Evolutionary conservation across 2,113 vertebrate genomes (phyloP), one percentile per base, ranked within the genome.

Genomic region (Triplophysa dalaica): DNA sequence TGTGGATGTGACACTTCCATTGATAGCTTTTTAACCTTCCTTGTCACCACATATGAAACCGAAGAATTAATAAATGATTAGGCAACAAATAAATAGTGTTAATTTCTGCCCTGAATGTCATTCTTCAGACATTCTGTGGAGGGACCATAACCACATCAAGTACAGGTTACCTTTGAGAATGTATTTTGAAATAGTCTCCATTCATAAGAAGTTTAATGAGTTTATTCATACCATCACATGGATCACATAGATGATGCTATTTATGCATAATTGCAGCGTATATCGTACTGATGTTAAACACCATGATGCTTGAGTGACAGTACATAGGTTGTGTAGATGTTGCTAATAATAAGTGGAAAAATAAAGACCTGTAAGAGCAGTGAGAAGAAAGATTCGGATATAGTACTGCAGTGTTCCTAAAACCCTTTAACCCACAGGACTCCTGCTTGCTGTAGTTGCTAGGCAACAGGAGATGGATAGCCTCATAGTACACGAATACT

Each of bases 391-490:
- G 48, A 43, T 80, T 65, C 43, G 54, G 63, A 38, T 65, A 65
- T 73, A 73, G 48, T 73, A 62, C 52, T 58, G 78, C 78, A 54
- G 68, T 64, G 16, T 45, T 80, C 69, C 70, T 80, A 45, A 80
- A 80, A 80, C 61, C 78, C 70, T 54, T 62, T 48, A 62, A 75
- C 58, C 54, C 54, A n/a, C 21, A 52, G 43, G 16, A 21, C 76
- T 78, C 70, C 75, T 79, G 72, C 24, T 74, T 58, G 76, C 60
- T 79, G 77, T 62, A 17, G 83, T 85, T 85, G 83, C 83, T 82
- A 85, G 43, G 83, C 61, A 85, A 85, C 83, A 80, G 68, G 52
- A 70, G 54, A 82, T 76, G 60, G 60, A 68, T 75, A 82, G 66
- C 65, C 65, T 77, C 72, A 73, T 54, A 77, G 26, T 50, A 50